A percentile compares a stretch with the other conserved stretches of the same genome.
Evolutionary conservation across 2,888 invertebrate genomes (phyloP).

Genomic region (Coelogynopora nodosa): DNA sequence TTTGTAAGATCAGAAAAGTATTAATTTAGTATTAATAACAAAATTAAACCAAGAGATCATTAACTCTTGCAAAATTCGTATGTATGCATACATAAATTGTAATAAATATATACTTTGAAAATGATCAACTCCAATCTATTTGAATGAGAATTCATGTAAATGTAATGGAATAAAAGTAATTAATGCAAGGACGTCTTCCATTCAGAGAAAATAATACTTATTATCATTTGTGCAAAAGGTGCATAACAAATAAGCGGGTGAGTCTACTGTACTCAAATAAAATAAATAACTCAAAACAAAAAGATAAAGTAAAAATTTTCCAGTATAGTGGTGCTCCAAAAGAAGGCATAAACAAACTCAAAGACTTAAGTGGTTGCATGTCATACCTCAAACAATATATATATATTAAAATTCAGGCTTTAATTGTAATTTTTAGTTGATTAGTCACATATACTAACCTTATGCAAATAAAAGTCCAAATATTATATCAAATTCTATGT

Average conservation of each 20-base stretch:
- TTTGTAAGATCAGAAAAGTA: too few relatives aligned
- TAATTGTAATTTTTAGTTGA: not conserved
- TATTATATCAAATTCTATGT: slow-evolving; percentile 33
- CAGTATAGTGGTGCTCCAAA: not conserved
- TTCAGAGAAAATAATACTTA: not conserved
- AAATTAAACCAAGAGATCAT: too few relatives aligned
- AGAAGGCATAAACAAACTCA: not conserved
- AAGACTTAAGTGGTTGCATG: not conserved
- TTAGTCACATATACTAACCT: slow-evolving; percentile 36
- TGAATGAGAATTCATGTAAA: not conserved
- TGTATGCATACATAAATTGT: too few relatives aligned
- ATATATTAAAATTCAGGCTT: not conserved
- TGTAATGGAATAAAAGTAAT: not conserved
- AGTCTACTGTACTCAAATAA: not conserved
- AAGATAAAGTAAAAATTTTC: not conserved
- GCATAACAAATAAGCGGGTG: not conserved
- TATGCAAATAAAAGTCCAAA: slow-evolving; percentile 31
- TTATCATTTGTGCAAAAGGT: not conserved
- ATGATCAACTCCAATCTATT: too few relatives aligned
- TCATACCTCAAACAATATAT: not conserved
- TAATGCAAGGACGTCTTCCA: not conserved
- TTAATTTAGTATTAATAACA: too few relatives aligned
- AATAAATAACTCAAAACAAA: not conserved
- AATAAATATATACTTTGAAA: too few relatives aligned
- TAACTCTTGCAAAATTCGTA: too few relatives aligned